Evolutionary conservation across 1,140 invertebrate species (phyloP), one percentile per base, ranked within the genome.

Genomic region (Drepana arcuata): DNA sequence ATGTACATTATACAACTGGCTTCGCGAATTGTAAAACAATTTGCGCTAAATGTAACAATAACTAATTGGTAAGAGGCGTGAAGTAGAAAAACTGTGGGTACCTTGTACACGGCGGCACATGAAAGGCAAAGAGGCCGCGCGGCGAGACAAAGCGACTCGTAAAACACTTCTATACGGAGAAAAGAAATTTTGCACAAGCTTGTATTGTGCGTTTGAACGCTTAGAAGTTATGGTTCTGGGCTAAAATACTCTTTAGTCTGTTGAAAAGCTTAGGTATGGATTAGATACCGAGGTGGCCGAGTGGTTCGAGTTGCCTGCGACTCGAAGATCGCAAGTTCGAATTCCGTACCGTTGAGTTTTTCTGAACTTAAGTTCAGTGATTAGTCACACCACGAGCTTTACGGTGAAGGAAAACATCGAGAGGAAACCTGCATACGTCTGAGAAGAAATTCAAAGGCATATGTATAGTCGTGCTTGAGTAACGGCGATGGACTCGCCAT

Each of bases 111-210:
- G 36, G 31, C 50, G 45, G 45, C 41, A 36, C 39, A 48, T 53
- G 41, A 49, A 46, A 48, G 42, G 32, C 27, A 16, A 11, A 23
- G 16, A 21, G 33, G 23, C 24, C 26, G 12, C 37, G 34, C 41
- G 18, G 33, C 50, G 34, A 53, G 58, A 68, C 66, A 73, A 75
- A 70, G 59, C 55, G 27, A 10, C 31, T 56, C 58, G 35, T 69
- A 71, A 71, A 71, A 44, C 41, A 29, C 46, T 48, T 52, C 58
- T 56, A 54, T 75, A 73, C 69, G 58, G 41, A 48, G 71, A 72
- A 72, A 70, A 75, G 71, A 75, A 70, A 71, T 74, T 71, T 75
- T 73, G 69, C 71, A 60, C 71, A 75, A 71, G 39, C 29, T 31
- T 30, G 48, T 41, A 54, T 54, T 58, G 48, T 54, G 33, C 26